Base-by-base conservation (phyloP, 2,113 vertebrate genomes). In the Alces alces region DNA sequence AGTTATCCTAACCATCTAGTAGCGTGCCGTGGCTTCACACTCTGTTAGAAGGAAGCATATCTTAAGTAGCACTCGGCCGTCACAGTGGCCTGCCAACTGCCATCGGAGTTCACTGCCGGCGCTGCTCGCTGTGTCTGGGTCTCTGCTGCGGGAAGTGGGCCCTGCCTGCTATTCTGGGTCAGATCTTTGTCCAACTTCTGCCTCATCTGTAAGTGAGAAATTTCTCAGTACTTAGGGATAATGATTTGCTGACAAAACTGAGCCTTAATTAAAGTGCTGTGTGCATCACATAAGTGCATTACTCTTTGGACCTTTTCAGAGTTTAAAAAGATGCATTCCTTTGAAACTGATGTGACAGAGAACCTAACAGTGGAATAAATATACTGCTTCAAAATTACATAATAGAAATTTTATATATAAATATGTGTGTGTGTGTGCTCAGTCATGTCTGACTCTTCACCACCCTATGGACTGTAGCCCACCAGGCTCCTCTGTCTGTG, bases 161-260 rank as follows among this genome's bases (percentile, higher is more conserved):
- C 52, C 91, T 39, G 21, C 43, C 47, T 61, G 87, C 82, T 93
- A 2, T 94, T 91, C 47, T 79, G 17, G 86, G 66, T 83, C 80
- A n/a, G 50, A 39, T 87, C 54, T 54, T 78, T 52, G 1, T 52
- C 85, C 30, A 9, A 23, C 15, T 55, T 43, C 6, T 93, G 58
- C 73, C 28, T 52, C 90, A 54, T 80, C 52, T 79, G 80, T 78
- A 83, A 73, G 93, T 90, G 87, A 87, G 97, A 93, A 76, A 93
- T 95, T 96, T 93, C 93, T 92, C 57, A 55, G 39, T 50, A 28
- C 47, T 55, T 54, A 7, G 30, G 30, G 76, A 43, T 73, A 54
- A 76, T 92, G 85, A 89, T 88, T 89, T 95, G 60, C 89, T 95
- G 58, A 82, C 73, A 85, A 82, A 83, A 78, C 16, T 17, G 36